Base-by-base conservation (phyloP, 2,888 invertebrate species). In the Euplagia quadripunctaria region DNA sequence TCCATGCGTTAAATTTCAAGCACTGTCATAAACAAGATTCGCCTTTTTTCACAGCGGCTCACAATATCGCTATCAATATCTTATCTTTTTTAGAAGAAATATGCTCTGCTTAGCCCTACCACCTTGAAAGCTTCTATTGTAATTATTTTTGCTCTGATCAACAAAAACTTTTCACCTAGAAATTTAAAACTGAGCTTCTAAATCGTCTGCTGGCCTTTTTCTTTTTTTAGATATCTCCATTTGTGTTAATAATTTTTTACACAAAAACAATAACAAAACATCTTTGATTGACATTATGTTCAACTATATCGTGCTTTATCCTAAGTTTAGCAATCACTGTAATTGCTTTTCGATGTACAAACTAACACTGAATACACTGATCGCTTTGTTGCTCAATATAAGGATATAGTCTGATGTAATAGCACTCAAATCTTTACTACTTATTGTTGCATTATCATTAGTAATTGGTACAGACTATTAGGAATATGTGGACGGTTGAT, bases 341-440 rank as follows among this genome's bases (percentile, higher is more conserved):
- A 80, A 82, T 82, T 75, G 75, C 66, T 70, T 72, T 74, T 67
- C 55, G 63, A 12, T 75, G 74, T 72, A 74, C 66, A 75, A 58
- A 63, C 43, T 74, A 63, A 69, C 66, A 63, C 16, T 43, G 61
- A 65, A 66, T 68, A 63, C 4, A 16, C 64, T 64, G n/a, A 72
- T 73, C 11, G 14, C 46, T 43, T 68, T 6, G 58, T 74, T 66
- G 72, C 49, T 58, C 14, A 77, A 72, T 72, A 16, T 42, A 65
- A 68, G 63, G 43, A 64, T 43, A 20, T 61, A 8, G 41, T 43
- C 17, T 72, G 41, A 41, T 20, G 51, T 55, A 68, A 55, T 42
- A 8, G 42, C 4, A 61, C 58, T 68, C 41, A 73, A 73, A 72
- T 58, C 43, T 52, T 16, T 14, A 71, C 65, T 41, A 58, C 20